Base-by-base conservation (phyloP, 2,797 vertebrate species). In the Myiothlypis coronata region DNA sequence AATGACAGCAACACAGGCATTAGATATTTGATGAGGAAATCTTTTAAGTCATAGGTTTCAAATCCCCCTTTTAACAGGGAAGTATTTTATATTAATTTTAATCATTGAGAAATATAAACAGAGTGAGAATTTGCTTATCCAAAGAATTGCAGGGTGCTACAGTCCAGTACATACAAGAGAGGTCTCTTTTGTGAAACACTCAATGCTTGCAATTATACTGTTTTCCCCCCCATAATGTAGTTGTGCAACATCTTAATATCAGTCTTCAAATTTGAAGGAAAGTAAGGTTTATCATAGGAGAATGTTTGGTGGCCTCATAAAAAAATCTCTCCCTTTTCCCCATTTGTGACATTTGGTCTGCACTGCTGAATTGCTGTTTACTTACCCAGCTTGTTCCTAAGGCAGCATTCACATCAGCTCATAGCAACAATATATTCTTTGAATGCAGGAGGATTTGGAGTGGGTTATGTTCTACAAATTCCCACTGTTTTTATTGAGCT, bases 1-100 rank as follows among this genome's bases (percentile, higher is more conserved):
- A 96, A 94, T 93, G 87, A 95, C 91, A 95, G 87, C 74, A 90
- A 81, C 46, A 56, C n/a, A 89, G 49, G 83, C 85, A 94, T 93
- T 96, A 93, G 76, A 70, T 94, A 90, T 87, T 94, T 93, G 87
- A 90, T 53, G 59, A 77, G 43, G 56, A 94, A 80, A 16, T 88
- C 63, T 89, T 95, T 75, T 65, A 93, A 96, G 83, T 84, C 68
- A 68, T 80, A 80, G 71, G n/a, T 70, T 95, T 93, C 39, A 77
- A 85, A 91, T 63, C 44, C 28, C 19, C 8, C 30, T 76, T 92
- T 63, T 91, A 93, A 94, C 12, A 72, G 22, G 21, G 7, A 88
- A 83, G 14, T 84, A 32, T 75, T 57, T 83, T 56, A n/a, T 59
- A 71, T 70, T 82, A 50, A 65, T 91, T 96, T 91, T 76, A 70